Base-by-base conservation (phyloP, 1,140 invertebrate genomes). In the Camponotus pennsylvanicus region DNA sequence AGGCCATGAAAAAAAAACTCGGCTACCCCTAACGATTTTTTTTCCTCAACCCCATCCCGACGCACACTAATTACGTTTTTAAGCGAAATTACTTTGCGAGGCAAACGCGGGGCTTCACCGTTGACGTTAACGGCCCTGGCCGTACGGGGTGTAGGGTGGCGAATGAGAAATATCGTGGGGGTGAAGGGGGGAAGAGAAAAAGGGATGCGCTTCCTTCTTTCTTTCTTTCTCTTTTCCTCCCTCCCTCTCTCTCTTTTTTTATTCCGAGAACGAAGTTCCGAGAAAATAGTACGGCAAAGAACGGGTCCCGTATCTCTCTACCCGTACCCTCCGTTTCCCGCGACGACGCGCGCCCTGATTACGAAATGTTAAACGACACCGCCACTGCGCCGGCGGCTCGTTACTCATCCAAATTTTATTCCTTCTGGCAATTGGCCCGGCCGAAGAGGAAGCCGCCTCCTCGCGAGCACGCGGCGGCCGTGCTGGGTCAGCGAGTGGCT, bases 51-150 rank as follows among this genome's bases (percentile, higher is more conserved):
- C 94, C 93, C 93, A 92, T 94, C 92, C 86, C 93, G 89, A 92
- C 92, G 92, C 92, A 92, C 93, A 93, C 93, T 95, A 95, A 95
- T 95, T 95, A 94, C 93, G 93, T 94, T 94, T 94, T 94, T 95
- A 94, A 94, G 93, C 93, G 92, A 93, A 94, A 94, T 94, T 83
- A 83, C 79, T 83, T 83, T 71, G 79, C 85, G 66, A 69, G 77
- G 55, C 77, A 8, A 83, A 34, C 75, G 45, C 83, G 21, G 83
- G 83, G 18, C 59, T 67, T 70, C 57, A 32, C 45, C 64, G 77
- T 55, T 32, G 88, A 89, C 69, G 55, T 66, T 77, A 87, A 88
- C 80, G 78, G 78, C 64, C 55, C 80, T 55, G 73, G 27, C 71
- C 27, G 49, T 52, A 18, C 76, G 84, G 61, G 69, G 59, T n/a